These are phyloP conservation scores for Pristionchus exspectatus DNA, from an alignment of 2,888 invertebrate species.

Conservation along the genomic window DNA sequence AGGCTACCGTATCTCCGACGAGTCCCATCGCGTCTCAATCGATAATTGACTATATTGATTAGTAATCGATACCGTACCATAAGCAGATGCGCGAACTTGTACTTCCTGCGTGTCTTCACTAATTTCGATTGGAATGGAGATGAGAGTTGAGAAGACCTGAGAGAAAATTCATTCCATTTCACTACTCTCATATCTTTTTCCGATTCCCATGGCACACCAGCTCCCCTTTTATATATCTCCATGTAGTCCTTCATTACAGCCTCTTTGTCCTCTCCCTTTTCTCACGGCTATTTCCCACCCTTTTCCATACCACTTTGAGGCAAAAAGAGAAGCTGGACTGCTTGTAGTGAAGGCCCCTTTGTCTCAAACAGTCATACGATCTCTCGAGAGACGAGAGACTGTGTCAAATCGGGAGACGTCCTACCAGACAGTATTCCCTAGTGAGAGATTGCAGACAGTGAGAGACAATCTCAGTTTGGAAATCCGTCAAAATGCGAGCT, in stretches of 20 bases:
- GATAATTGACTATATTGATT: background rate
- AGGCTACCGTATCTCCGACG: conserved; percentile 43
- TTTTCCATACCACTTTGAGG: conserved; percentile 33
- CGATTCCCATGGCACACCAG: conserved; percentile 17
- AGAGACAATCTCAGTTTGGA: conserved; percentile 17
- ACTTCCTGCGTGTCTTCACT: conserved; percentile 24
- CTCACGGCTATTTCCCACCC: conserved; percentile 19
- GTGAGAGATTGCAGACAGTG: conserved; percentile 6
- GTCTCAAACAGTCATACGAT: conserved; percentile 44
- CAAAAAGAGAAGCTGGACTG: conserved; percentile 37
- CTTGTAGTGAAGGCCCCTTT: conserved; percentile 24
- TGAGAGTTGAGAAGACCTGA: conserved; percentile 34
- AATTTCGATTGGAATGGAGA: background rate
- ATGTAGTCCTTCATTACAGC: conserved; percentile 45
- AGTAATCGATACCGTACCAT: background rate
- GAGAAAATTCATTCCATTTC: conserved; percentile 22
- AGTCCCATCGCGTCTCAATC: conserved; percentile 44
- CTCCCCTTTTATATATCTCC: background rate
- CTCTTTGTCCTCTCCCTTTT: conserved; percentile 1
- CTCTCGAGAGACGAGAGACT: conserved; percentile 33
- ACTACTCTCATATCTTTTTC: background rate
- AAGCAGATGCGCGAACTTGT: conserved; percentile 26
- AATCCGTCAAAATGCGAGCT: conserved; percentile 51
- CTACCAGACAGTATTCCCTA: conserved; percentile 31
- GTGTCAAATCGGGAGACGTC: background rate